Evolutionary conservation across 1,140 invertebrate species (phyloP).

Genomic region (Cyphomyrmex costatus): DNA sequence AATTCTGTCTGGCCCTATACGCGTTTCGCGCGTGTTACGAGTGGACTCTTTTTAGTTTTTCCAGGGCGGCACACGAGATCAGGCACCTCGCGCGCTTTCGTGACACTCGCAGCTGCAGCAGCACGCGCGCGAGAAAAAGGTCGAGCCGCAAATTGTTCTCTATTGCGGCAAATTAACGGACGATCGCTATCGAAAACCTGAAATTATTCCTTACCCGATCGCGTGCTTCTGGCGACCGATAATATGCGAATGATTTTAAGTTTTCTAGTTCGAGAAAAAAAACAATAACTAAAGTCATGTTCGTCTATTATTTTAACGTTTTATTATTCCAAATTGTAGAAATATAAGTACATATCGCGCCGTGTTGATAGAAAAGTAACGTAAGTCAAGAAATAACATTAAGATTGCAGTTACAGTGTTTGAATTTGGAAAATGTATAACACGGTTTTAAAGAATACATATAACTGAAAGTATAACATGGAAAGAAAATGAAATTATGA

Average conservation of each 20-base stretch:
- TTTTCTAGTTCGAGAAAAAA: slow-evolving; percentile 16
- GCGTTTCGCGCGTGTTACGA: slow-evolving; percentile 28
- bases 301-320: not conserved
- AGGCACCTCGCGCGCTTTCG: slow-evolving; percentile 26
- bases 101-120: slow-evolving; percentile 55
- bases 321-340: not conserved
- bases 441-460: too few relatives aligned
- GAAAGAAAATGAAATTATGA: too few relatives aligned
- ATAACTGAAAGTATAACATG: too few relatives aligned
- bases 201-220: slow-evolving; percentile 63
- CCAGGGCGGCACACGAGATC: slow-evolving; percentile 48
- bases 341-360: not conserved
- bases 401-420: too few relatives aligned
- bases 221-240: slow-evolving; percentile 12
- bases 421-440: too few relatives aligned
- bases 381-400: too few relatives aligned
- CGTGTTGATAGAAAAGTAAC: too few relatives aligned
- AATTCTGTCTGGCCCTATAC: slow-evolving; percentile 52
- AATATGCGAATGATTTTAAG: slow-evolving; percentile 16
- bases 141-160: slow-evolving; percentile 73
- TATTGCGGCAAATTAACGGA: slow-evolving; percentile 69
- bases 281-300: not conserved
- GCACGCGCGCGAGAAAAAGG: slow-evolving; percentile 64
- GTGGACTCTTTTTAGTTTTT: slow-evolving; percentile 59
- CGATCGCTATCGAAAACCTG: slow-evolving; percentile 68